These are phyloP conservation scores for Holothuria leucospilota DNA, from an alignment of 53 echinoderm and acorn worm genomes.

Conservation along the genomic window DNA sequence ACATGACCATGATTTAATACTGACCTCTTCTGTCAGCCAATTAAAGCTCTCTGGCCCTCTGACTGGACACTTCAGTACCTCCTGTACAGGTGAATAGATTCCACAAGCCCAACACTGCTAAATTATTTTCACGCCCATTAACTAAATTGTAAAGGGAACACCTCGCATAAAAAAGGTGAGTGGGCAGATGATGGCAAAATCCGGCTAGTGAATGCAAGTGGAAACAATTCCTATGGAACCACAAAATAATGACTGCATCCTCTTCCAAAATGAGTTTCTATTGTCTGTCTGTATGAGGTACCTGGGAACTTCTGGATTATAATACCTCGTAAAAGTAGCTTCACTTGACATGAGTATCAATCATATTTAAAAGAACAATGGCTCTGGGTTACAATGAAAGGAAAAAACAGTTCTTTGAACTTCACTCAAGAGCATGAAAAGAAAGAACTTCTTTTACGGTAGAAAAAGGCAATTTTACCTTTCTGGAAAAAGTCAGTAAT, in stretches of 20 bases:
- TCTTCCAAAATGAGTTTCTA: constrained; percentile 1
- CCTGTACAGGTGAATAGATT: background rate
- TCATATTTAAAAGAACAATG: no score
- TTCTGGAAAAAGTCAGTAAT: no score
- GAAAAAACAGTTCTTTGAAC: no score
- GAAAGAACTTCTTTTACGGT: no score
- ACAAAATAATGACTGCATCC: constrained; percentile 1
- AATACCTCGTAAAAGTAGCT: no score
- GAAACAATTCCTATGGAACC: background rate
- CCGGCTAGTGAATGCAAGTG: background rate
- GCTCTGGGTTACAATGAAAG: no score
- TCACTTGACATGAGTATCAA: no score
- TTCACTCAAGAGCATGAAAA: no score
- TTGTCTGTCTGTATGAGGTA: background rate
- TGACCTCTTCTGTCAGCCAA: no score
- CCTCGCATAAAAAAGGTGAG: background rate
- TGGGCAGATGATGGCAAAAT: constrained; percentile 30
- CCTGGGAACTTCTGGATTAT: constrained; percentile 1
- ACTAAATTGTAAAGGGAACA: background rate
- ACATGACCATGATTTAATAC: no score
- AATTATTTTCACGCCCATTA: constrained; percentile 17
- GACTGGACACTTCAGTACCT: background rate
- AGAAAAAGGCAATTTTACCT: no score
- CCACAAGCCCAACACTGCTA: background rate
- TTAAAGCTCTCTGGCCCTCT: no score